A percentile compares a stretch with the other conserved stretches of the same genome.
Evolutionary conservation across 2,113 vertebrate genomes (phyloP).

Genomic region (Sinocyclocheilus grahami): DNA sequence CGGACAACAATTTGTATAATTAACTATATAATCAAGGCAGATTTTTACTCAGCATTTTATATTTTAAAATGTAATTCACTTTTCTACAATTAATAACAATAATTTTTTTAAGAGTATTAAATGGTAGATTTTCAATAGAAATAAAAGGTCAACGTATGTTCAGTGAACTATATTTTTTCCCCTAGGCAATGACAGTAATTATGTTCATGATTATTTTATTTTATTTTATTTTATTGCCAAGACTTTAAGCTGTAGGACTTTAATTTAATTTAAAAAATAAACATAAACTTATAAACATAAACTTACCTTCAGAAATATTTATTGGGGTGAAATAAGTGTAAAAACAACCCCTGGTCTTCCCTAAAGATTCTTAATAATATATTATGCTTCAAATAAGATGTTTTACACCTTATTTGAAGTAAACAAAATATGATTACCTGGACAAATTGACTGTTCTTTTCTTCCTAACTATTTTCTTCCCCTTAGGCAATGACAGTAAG

Average conservation of each 20-base stretch:
- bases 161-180: background rate
- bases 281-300: too few relatives aligned
- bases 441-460: background rate
- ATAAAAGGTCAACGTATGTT: background rate
- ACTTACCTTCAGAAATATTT: background rate
- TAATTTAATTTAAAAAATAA: too few relatives aligned
- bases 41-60: background rate
- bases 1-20: background rate
- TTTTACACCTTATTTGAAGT: background rate
- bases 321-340: background rate
- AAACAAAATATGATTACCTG: background rate
- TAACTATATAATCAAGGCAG: background rate
- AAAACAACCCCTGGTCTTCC: background rate
- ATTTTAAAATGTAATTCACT: background rate
- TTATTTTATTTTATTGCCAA: background rate
- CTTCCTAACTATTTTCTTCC: background rate
- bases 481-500: too few relatives aligned
- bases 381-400: background rate
- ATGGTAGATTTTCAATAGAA: background rate
- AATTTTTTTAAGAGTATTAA: too few relatives aligned
- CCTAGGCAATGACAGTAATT: background rate
- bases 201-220: too few relatives aligned
- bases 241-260: background rate
- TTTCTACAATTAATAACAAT: background rate
- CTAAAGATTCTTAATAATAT: background rate